phyloP scores from a whole-genome alignment of 2,888 invertebrate genomes.

The Drosophila flavopinicola region DNA sequence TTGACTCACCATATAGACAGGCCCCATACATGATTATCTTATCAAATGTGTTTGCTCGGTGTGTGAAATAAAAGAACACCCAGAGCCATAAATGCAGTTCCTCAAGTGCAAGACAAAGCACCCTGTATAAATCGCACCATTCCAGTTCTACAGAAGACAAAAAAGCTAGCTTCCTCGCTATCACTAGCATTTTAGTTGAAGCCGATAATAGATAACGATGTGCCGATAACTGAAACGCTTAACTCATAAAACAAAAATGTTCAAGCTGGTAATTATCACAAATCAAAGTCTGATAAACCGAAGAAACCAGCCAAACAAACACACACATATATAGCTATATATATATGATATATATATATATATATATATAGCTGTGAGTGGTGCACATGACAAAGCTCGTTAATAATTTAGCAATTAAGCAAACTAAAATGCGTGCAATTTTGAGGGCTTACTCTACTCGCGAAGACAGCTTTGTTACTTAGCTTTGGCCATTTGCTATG shows the following conservation, averaged over 20 bases:
- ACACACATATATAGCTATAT: not conserved
- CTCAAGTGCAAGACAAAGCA: too few relatives aligned
- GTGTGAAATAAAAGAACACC: conserved; percentile 19
- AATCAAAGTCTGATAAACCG: conserved; percentile 35
- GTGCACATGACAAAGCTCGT: conserved; percentile 37
- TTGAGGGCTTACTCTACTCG: conserved; percentile 27
- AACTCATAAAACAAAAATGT: conserved; percentile 40
- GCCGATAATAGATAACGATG: conserved; percentile 32
- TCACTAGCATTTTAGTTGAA: conserved; percentile 38
- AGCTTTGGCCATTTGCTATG: conserved; percentile 4
- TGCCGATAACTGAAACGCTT: conserved; percentile 41
- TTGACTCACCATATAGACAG: conserved; percentile 43
- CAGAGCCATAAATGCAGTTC: conserved; percentile 49
- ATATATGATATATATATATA: not conserved
- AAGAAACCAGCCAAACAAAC: conserved; percentile 8
- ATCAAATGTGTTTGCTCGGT: conserved; percentile 34
- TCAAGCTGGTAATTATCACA: conserved; percentile 10
- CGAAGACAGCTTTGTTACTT: conserved; percentile 1
- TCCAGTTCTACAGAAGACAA: not conserved
- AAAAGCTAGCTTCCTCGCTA: conserved; percentile 8
- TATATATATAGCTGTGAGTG: not conserved
- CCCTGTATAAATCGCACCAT: conserved; percentile 39
- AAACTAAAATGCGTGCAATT: conserved; percentile 66
- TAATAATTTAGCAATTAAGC: conserved; percentile 50
- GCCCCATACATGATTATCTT: conserved; percentile 34